phyloP scores from a whole-genome alignment of 2,797 vertebrate species.

The Heteromormyrus szaboi region DNA sequence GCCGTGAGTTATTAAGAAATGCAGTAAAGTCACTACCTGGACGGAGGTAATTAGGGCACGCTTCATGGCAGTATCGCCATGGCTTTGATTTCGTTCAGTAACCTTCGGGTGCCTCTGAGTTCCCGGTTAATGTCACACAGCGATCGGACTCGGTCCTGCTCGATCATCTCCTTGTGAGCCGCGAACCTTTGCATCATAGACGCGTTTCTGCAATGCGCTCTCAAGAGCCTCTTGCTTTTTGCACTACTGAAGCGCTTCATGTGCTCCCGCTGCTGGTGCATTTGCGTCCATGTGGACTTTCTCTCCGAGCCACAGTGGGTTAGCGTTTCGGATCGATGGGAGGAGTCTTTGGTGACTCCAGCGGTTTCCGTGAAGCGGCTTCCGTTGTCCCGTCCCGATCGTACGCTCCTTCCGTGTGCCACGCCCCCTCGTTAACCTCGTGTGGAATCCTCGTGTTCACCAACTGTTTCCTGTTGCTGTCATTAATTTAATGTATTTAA shows the following conservation, averaged over 20 bases:
- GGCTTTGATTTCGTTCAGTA: slow-evolving; percentile 30
- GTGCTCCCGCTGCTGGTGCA: not conserved
- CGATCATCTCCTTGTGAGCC: slow-evolving; percentile 20
- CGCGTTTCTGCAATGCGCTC: slow-evolving; percentile 35
- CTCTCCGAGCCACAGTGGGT: not conserved
- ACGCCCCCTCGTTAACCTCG: not conserved
- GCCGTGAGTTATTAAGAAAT: not conserved
- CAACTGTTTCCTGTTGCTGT: not conserved
- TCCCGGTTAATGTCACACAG: slow-evolving; percentile 33
- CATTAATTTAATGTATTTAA: not conserved
- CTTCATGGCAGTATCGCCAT: slow-evolving; percentile 30
- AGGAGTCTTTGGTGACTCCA: not conserved
- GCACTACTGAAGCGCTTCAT: not conserved
- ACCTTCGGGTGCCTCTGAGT: slow-evolving; percentile 30
- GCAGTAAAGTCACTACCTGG: slow-evolving; percentile 21
- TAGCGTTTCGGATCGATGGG: not conserved
- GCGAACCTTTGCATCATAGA: slow-evolving; percentile 30
- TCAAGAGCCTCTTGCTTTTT: slow-evolving; percentile 22
- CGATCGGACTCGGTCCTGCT: slow-evolving; percentile 26
- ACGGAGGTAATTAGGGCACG: not conserved
- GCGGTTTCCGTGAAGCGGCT: not conserved
- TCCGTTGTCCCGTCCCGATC: not conserved
- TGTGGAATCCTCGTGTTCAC: not conserved
- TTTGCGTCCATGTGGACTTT: not conserved
- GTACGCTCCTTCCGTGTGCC: not conserved